Conservation (phyloP, 1,140 invertebrate genomes). For the Temnothorax nylanderi region DNA sequence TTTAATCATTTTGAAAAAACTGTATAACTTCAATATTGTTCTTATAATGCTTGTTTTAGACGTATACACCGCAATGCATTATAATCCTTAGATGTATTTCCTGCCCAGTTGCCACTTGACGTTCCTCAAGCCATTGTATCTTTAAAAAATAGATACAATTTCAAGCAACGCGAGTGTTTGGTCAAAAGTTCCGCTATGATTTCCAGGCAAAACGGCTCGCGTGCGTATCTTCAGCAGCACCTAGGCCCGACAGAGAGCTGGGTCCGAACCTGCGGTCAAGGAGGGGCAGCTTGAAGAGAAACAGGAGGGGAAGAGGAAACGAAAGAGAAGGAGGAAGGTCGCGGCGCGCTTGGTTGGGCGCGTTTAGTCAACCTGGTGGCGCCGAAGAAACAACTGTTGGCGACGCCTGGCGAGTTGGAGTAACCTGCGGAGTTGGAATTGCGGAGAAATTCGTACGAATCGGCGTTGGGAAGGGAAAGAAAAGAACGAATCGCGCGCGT, state of each 20-base stretch:
- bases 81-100: background rate
- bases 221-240: background rate
- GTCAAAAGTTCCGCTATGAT: too few species aligned
- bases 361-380: slow-evolving; percentile 82
- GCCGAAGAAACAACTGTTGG: slow-evolving; percentile 70
- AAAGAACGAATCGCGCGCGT: too few species aligned
- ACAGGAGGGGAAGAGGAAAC: slow-evolving; percentile 41
- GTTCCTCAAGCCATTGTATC: background rate
- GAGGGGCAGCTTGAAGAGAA: slow-evolving; percentile 51
- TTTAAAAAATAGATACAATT: background rate
- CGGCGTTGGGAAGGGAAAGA: too few species aligned
- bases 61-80: too few species aligned
- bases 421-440: slow-evolving; percentile 43
- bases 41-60: background rate
- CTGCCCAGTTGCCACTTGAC: background rate
- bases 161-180: background rate
- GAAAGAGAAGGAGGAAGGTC: slow-evolving; percentile 62
- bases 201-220: background rate
- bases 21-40: background rate
- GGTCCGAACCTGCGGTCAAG: slow-evolving; percentile 59
- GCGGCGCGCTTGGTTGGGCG: slow-evolving; percentile 36
- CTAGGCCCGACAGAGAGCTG: slow-evolving; percentile 25
- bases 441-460: slow-evolving; percentile 1
- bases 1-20: background rate
- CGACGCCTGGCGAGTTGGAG: slow-evolving; percentile 44